Conservation (phyloP, 2,797 vertebrate species). For the Arctocebus calabarensis region DNA sequence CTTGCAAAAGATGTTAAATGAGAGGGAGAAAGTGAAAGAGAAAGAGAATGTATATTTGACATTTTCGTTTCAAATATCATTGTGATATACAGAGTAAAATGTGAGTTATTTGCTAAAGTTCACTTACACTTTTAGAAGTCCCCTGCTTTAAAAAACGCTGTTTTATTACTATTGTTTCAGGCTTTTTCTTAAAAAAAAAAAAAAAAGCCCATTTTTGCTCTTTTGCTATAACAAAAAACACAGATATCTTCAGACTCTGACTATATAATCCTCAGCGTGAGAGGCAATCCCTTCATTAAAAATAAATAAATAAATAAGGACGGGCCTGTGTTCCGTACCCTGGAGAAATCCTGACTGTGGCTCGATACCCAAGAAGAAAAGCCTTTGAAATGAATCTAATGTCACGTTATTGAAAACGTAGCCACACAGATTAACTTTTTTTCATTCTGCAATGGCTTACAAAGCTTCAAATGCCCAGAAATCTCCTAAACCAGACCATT, state of each 20-base stretch:
- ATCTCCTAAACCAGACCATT: slow-evolving; percentile 84
- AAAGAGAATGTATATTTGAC: neutral
- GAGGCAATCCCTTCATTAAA: slow-evolving; percentile 63
- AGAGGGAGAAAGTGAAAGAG: neutral
- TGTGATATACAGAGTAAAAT: neutral
- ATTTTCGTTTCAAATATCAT: slow-evolving; percentile 47
- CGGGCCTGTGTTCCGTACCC: neutral
- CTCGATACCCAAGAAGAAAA: slow-evolving; percentile 74
- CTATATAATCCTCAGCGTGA: slow-evolving; percentile 24
- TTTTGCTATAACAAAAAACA: slow-evolving; percentile 11
- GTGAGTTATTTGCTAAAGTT: neutral
- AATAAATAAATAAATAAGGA: slow-evolving; percentile 49
- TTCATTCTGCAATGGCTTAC: slow-evolving; percentile 78
- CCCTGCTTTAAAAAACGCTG: neutral
- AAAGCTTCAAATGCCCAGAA: slow-evolving; percentile 82
- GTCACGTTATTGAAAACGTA: slow-evolving; percentile 79
- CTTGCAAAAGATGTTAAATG: neutral
- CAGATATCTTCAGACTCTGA: neutral
- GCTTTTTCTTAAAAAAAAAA: neutral
- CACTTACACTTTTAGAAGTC: neutral
- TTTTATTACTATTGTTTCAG: neutral
- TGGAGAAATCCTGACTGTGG: slow-evolving; percentile 64
- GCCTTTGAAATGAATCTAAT: slow-evolving; percentile 80
- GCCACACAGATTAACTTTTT: slow-evolving; percentile 78
- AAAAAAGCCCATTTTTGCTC: neutral